Base-by-base conservation (phyloP, 2,888 invertebrate genomes). In the Spodoptera littoralis region DNA sequence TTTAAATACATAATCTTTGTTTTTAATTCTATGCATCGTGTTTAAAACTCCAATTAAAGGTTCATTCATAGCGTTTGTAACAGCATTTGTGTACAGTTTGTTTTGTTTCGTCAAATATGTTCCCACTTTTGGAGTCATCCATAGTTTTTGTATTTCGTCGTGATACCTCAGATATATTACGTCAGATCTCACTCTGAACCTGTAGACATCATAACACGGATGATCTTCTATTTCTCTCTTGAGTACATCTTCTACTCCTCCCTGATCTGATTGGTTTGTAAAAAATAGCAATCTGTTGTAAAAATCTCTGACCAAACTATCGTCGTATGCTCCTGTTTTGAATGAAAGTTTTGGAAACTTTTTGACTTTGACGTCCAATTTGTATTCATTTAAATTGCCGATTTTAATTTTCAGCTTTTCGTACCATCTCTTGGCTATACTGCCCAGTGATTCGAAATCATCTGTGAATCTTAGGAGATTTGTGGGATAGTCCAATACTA, bases 281-380 rank as follows among this genome's bases (percentile, higher is more conserved):
- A 65, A 75, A 61, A 76, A 69, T 5, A 76, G 57, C 54, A 76
- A 48, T 13, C 59, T 68, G 3, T 57, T 45, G 22, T 73, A 64
- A 45, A 76, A 67, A 11, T 59, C 60, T 49, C 48, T 67, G 0
- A 59, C 63, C 4, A 71, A 51, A 41, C 12, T 50, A 5, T 47
- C 13, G 0, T 70, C 70, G 1, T 62, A 51, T 11, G 55, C 61
- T 3, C 46, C 44, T 36, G 45, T 9, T 30, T 55, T 48, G 1
- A 76, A 61, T 9, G 51, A 41, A 0, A 73, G 50, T 61, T 67
- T 76, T 11, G 76, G 76, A n/a, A 76, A 77, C 4, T 52, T 62
- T 13, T 65, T 46, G 9, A 63, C 48, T 44, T 64, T 73, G 1
- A 59, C 60, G 8, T 59, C 47, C 5, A 76, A 50, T 50, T 46